These are phyloP conservation scores for Ectemnius continuus DNA, from an alignment of 2,888 invertebrate genomes.

Conservation along the genomic window DNA sequence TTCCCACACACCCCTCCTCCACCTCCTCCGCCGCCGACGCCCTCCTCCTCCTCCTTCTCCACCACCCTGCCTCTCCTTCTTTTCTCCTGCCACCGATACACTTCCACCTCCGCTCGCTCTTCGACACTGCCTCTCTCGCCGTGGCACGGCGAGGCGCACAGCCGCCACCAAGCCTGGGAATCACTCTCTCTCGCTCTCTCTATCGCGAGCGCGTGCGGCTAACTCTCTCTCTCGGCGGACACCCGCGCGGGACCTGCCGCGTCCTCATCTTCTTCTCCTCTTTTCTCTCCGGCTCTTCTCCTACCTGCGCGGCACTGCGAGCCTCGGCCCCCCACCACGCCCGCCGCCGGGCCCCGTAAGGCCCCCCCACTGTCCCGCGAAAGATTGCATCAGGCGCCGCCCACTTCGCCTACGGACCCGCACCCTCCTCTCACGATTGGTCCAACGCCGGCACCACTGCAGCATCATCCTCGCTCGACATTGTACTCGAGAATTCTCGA, in stretches of 20 bases:
- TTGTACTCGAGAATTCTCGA: too few species aligned
- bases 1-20: not conserved
- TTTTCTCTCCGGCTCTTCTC: constrained; percentile 37
- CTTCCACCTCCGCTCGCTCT: constrained; percentile 48
- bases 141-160: not conserved
- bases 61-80: constrained; percentile 13
- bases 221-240: not conserved
- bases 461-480: too few species aligned
- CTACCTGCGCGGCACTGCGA: constrained; percentile 50
- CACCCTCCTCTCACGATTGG: too few species aligned
- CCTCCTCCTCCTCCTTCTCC: not conserved
- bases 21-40: not conserved
- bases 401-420: too few species aligned
- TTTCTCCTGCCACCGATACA: constrained; percentile 9
- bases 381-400: too few species aligned
- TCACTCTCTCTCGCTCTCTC: not conserved
- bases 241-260: too few species aligned
- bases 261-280: constrained; percentile 1
- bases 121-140: constrained; percentile 6
- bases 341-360: not conserved
- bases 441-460: too few species aligned
- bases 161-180: not conserved
- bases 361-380: not conserved
- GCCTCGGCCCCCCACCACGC: not conserved
- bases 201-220: not conserved